A percentile compares a stretch with the other conserved stretches of the same genome.
Conservation (phyloP, 2,113 vertebrate species). For the Carassius auratus region DNA sequence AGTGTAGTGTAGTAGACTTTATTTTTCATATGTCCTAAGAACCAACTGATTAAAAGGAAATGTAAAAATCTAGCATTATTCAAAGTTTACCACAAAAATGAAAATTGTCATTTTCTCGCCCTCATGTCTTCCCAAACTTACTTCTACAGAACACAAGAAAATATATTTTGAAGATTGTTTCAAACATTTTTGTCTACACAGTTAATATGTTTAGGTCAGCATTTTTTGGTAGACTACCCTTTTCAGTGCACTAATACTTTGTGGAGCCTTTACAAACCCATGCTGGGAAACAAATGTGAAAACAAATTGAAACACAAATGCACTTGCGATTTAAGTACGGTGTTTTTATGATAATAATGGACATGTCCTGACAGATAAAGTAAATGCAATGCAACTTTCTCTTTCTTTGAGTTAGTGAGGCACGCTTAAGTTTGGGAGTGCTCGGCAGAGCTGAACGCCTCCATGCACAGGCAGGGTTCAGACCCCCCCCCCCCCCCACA, state of each 20-base stretch:
- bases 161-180: background rate
- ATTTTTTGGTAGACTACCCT: background rate
- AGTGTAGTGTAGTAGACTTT: too few species aligned
- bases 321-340: background rate
- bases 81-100: too few species aligned
- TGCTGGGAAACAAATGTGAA: background rate
- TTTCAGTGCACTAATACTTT: background rate
- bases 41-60: too few species aligned
- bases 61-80: too few species aligned
- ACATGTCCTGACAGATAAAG: constrained; percentile 64
- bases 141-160: too few species aligned
- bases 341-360: constrained; percentile 54
- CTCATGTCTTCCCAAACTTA: too few species aligned
- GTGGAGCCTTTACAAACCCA: background rate
- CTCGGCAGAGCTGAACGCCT: constrained; percentile 50
- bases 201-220: background rate
- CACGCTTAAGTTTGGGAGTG: constrained; percentile 54
- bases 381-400: constrained; percentile 46
- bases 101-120: too few species aligned
- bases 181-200: background rate
- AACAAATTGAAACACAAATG: background rate
- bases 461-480: too few species aligned
- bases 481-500: constrained; percentile 31
- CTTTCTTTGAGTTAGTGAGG: background rate
- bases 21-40: too few species aligned